Percentiles rank a stretch among this genome's conserved stretches.
phyloP scores from a whole-genome alignment of 2,888 invertebrate genomes.

The Drosophila phalerata region DNA sequence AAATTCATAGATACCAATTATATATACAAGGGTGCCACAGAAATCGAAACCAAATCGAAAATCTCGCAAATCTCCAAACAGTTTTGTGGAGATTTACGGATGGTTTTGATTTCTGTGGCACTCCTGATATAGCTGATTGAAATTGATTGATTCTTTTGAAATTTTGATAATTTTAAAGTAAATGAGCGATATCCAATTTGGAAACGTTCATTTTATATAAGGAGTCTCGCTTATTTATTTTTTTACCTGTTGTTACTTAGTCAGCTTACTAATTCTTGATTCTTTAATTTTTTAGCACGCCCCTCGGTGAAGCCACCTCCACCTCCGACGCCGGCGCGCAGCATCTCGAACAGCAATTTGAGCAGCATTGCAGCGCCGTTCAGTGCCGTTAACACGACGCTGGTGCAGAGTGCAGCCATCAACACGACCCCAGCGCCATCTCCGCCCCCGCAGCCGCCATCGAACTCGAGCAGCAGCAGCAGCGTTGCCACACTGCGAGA shows the following conservation, averaged over 20 bases:
- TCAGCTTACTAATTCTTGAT: neutral
- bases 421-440: slow-evolving; percentile 65
- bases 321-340: slow-evolving; percentile 85
- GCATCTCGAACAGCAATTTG: slow-evolving; percentile 85
- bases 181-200: neutral
- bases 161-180: no score
- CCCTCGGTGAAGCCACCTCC: slow-evolving; percentile 85
- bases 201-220: neutral
- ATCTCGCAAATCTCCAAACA: no score
- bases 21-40: no score
- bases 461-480: slow-evolving; percentile 77
- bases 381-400: slow-evolving; percentile 77
- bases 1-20: neutral
- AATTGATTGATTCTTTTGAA: no score
- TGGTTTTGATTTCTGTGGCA: no score
- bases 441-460: slow-evolving; percentile 69
- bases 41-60: no score
- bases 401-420: slow-evolving; percentile 69
- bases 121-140: no score
- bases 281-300: slow-evolving; percentile 72
- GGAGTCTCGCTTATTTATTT: neutral
- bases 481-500: slow-evolving; percentile 84
- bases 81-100: no score
- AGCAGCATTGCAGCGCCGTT: slow-evolving; percentile 74
- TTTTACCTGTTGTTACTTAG: neutral